Evolutionary conservation across 2,888 invertebrate species (phyloP).

Genomic region (Caenorhabditis wallacei): DNA sequence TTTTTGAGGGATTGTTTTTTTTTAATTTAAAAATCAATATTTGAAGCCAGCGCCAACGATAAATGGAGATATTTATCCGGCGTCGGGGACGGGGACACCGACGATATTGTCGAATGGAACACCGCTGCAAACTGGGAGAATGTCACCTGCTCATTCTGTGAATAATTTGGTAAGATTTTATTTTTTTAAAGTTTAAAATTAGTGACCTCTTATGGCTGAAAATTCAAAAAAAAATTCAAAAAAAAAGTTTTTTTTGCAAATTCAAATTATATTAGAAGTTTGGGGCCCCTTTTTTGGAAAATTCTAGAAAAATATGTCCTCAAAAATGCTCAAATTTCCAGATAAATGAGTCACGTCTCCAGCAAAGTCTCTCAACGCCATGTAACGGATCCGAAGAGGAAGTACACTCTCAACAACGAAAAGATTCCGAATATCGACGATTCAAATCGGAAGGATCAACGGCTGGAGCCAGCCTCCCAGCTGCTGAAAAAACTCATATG

Average conservation of each 20-base stretch:
- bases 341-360: conserved; percentile 68
- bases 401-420: conserved; percentile 54
- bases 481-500: conserved; percentile 67
- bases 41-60: conserved; percentile 48
- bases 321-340: background rate
- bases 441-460: conserved; percentile 79
- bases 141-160: conserved; percentile 51
- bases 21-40: too few species aligned
- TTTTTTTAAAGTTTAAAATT: too few species aligned
- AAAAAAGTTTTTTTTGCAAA: too few species aligned
- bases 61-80: conserved; percentile 36
- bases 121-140: conserved; percentile 19
- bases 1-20: background rate
- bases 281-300: background rate
- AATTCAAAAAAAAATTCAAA: too few species aligned
- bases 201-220: too few species aligned
- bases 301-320: background rate
- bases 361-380: conserved; percentile 81
- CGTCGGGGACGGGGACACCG: conserved; percentile 39
- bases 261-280: too few species aligned
- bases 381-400: conserved; percentile 73
- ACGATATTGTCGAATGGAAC: conserved; percentile 48
- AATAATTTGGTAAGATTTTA: conserved; percentile 22
- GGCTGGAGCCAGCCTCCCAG: conserved; percentile 67
- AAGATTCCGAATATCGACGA: conserved; percentile 81